Conservation (phyloP, 2,888 invertebrate species). For the Rhimphoctona megacephalus region DNA sequence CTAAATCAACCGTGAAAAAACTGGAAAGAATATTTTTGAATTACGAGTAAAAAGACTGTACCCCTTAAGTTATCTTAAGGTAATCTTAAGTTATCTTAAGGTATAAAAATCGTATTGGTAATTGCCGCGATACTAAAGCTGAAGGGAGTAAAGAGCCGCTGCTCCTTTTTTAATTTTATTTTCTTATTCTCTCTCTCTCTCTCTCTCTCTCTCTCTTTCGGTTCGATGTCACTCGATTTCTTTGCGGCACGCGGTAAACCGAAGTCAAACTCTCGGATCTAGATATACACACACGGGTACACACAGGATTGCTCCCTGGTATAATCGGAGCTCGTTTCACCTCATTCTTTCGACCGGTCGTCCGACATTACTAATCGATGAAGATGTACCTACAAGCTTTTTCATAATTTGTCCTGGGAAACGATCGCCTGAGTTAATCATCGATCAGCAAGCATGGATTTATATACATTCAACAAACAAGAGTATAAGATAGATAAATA, state of each 20-base stretch:
- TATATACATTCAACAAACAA: not conserved
- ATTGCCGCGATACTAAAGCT: not conserved
- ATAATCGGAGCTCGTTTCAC: constrained; percentile 71
- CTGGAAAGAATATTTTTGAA: not conserved
- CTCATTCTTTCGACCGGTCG: constrained; percentile 74
- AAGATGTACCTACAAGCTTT: constrained; percentile 75
- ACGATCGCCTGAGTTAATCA: constrained; percentile 52
- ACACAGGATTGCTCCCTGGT: constrained; percentile 55
- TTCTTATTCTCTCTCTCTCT: not conserved
- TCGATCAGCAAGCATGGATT: constrained; percentile 21
- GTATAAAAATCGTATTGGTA: constrained; percentile 36
- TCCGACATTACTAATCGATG: constrained; percentile 75
- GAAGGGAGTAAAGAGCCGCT: constrained; percentile 26
- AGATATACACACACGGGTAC: constrained; percentile 13
- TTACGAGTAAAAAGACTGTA: not conserved
- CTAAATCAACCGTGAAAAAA: not conserved
- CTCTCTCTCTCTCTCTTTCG: not conserved
- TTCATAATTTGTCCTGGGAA: constrained; percentile 69
- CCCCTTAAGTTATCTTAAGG: not conserved
- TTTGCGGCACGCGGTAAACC: constrained; percentile 50
- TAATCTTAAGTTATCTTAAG: not conserved
- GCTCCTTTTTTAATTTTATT: not conserved
- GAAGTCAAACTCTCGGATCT: constrained; percentile 33
- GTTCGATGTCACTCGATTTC: constrained; percentile 52
- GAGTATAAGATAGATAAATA: not conserved